Base-by-base conservation (phyloP, 2,888 invertebrate species). In the Acanthoscelides obtectus region DNA sequence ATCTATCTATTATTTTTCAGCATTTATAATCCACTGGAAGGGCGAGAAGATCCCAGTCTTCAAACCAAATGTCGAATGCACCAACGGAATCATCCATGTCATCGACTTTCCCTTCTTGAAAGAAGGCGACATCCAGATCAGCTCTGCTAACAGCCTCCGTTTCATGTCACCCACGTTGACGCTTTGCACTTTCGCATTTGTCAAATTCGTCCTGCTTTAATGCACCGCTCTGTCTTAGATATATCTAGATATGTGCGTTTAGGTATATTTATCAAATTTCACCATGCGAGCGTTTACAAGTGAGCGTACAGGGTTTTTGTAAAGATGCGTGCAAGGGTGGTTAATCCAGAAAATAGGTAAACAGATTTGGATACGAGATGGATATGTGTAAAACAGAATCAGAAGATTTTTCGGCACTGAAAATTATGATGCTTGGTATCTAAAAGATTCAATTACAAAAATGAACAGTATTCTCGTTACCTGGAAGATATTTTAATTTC, bases 61-160 rank as follows among this genome's bases (percentile, higher is more conserved):
- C 85, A 91, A 97, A 76, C 94, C 97, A 22, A 96, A 98, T 85
- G 95, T 98, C 3, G 94, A 95, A 81, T 97, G 97, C 85, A 97
- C 95, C 85, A 98, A 98, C 84, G 98, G 98, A 70, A 93, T 96
- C 79, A 97, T 98, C 79, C 97, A 98, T 85, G 95, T 97, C 75
- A 96, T 98, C 82, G 96, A 97, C 83, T 90, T 89, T 77, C 96
- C 97, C 4, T 91, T 98, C 82, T 87, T 96, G 73, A 89, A 91
- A 81, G 94, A 94, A 80, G 92, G 92, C 80, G 97, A 97, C 85
- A 91, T 97, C 75, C 89, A 90, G 76, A 93, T 93, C 72, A 91
- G 90, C 72, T 85, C 84, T 45, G 83, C 85, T 1, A 45, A 3
- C 17, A 45, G 17, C 3, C 45, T 12, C 45, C n/a, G n/a, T n/a